Evolutionary conservation across 2,113 vertebrate genomes (phyloP).

Genomic region (Saccopteryx bilineata): DNA sequence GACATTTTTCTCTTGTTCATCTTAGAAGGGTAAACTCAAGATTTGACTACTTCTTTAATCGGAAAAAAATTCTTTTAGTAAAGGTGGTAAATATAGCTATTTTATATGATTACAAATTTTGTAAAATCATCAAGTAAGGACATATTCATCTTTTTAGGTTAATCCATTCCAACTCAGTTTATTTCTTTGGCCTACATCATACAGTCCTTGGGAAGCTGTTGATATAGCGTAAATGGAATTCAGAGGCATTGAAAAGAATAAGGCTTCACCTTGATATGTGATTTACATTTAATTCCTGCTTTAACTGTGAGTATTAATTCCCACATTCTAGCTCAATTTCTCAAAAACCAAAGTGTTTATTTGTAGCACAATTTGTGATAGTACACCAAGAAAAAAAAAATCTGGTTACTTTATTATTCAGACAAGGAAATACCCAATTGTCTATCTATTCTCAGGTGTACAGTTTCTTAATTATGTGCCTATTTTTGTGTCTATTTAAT

Average conservation of each 20-base stretch:
- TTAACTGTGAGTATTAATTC: neutral
- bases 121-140: neutral
- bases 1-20: neutral
- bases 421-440: neutral
- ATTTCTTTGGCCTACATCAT: constrained; percentile 27
- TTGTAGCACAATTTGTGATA: neutral
- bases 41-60: neutral
- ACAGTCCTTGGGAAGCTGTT: constrained; percentile 5
- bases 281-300: neutral
- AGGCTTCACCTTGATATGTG: neutral
- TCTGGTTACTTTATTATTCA: neutral
- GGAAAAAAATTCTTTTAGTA: constrained; percentile 39
- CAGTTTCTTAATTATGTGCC: neutral
- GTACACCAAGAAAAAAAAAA: neutral
- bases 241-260: neutral
- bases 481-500: neutral
- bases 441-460: neutral
- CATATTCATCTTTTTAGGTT: neutral
- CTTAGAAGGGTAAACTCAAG: constrained; percentile 5
- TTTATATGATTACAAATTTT: neutral
- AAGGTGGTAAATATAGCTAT: neutral
- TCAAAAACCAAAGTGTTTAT: neutral
- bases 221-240: neutral
- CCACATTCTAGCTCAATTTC: neutral
- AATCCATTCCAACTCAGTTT: neutral